These are phyloP conservation scores for Calyptomena viridis DNA, from an alignment of 2,113 vertebrate genomes.

Conservation along the genomic window DNA sequence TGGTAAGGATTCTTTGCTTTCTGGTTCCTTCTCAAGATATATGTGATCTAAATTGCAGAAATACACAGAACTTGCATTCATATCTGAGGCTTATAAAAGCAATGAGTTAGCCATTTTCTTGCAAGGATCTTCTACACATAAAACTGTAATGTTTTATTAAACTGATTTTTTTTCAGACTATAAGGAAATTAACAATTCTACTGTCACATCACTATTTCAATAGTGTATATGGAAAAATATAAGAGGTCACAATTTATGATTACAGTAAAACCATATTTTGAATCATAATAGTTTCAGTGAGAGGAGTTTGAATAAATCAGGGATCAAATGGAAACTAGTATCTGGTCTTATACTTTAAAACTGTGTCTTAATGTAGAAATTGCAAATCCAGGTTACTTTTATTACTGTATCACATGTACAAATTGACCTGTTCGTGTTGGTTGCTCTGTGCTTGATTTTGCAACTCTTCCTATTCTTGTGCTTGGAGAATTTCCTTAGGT, in stretches of 20 bases:
- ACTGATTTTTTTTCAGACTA: background rate
- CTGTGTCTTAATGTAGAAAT: background rate
- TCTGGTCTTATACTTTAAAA: background rate
- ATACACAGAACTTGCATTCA: background rate
- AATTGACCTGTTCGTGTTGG: background rate
- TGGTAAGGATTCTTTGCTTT: background rate
- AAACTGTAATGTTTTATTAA: background rate
- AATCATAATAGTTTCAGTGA: background rate
- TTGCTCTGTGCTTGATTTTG: background rate
- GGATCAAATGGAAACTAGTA: background rate
- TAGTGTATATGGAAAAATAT: background rate
- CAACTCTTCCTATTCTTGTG: background rate
- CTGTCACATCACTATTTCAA: background rate
- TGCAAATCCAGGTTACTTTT: background rate
- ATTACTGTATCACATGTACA: background rate
- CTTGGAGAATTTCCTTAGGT: background rate
- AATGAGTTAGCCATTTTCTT: background rate
- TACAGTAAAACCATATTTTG: background rate
- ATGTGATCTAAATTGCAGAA: background rate
- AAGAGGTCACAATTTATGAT: background rate
- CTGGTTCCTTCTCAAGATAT: background rate
- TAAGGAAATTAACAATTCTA: background rate
- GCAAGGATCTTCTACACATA: background rate
- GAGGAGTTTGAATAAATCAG: background rate
- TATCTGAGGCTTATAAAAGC: background rate